Evolutionary conservation across 2,113 vertebrate genomes (phyloP), one percentile per base, ranked within the genome.

Genomic region (Morone saxatilis): DNA sequence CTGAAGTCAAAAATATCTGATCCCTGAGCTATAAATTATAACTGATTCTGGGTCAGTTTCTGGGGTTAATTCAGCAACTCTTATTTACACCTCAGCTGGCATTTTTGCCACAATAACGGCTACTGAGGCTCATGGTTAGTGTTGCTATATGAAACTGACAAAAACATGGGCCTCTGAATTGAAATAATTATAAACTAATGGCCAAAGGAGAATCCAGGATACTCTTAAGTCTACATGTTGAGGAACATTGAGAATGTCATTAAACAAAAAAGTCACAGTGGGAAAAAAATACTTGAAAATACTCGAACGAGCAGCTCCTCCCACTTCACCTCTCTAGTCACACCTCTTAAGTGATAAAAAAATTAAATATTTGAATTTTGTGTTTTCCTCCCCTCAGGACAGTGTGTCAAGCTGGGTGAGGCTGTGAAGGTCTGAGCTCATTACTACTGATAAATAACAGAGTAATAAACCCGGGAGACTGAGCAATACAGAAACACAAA

Each of bases 391-490:
- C 68, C 7, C 6, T 82, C 36, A 40, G 53, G 78, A 48, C 25
- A n/a, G 57, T 81, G 77, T 86, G 77, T 85, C 63, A 25, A 71
- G 9, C 11, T 14, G 75, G 75, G 84, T 0, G 83, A 87, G 90
- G 85, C 83, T 10, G 20, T 66, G 83, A 38, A 60, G 84, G 31
- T 65, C 61, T 75, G 80, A 75, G 86, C 86, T 87, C 82, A 76
- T 91, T 87, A 80, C 84, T 57, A 68, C 78, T 88, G 88, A 92
- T 92, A 87, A 91, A 88, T 91, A 89, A 85, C 86, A 84, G 79
- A 86, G 84, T 87, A 89, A 92, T 91, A 91, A 93, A 91, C 5
- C 59, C 13, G 84, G 71, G 60, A 59, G 79, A 22, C 71, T 7
- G 70, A 70, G 12, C 1, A 0, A 84, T 84, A 70, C 79, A 83